Base-by-base conservation (phyloP, 2,888 invertebrate species). In the Poecilus cupreus region DNA sequence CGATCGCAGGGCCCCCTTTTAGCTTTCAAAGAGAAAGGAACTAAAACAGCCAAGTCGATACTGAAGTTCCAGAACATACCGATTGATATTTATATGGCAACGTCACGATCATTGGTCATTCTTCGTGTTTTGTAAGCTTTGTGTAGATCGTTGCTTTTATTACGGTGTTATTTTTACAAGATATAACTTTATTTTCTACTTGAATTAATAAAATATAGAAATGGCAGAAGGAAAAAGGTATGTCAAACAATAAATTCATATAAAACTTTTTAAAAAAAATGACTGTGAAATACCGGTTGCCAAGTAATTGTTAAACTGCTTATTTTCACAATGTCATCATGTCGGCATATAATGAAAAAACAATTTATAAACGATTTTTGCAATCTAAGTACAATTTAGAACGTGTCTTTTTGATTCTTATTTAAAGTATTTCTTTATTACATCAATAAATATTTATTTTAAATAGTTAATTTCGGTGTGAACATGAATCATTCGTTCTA, bases 171-270 rank as follows among this genome's bases (percentile, higher is more conserved):
- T 81, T 81, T 81, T 81, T 81, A 43, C 81, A 60, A 75, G 43
- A 46, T 20, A 81, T 22, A 74, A n/a, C 64, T 39, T 60, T 37
- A 26, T 60, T 81, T 81, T 75, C 24, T 64, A 80, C 39, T 57
- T 80, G 24, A 81, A 37, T 77, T 57, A 57, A 60, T 43, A 24
- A 32, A 54, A 83, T 77, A 81, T 86, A 85, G 89, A 86, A 88
- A 91, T 91, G 91, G 91, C 91, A 88, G 91, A 91, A 87, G 91
- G 91, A 87, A 91, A 91, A 88, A 91, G 89, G 91, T 91, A 86
- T 88, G 89, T 87, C 80, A 39, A 24, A 37, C 18, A 8, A 60
- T 46, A 75, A 49, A 68, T 16, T 20, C 26, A 43, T 5, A 54
- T 72, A 57, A 72, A 43, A 80, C 20, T 22, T 37, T 39, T 16